Percentiles rank a stretch among this genome's conserved stretches.
Conservation (phyloP, 1,140 invertebrate species). For the Belonocnema kinseyi region DNA sequence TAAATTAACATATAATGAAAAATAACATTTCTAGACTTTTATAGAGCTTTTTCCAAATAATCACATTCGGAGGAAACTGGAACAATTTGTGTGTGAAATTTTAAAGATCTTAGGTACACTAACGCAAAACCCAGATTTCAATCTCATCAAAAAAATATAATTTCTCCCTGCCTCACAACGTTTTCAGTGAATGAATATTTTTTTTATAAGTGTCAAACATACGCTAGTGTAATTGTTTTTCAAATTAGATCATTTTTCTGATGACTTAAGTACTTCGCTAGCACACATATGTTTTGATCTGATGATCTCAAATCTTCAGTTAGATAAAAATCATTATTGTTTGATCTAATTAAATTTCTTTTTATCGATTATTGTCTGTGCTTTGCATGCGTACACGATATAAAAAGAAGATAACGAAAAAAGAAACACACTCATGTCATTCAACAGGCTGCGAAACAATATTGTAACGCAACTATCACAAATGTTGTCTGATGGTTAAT, state of each 20-base stretch:
- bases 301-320: slow-evolving; percentile 21
- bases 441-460: slow-evolving; percentile 53
- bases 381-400: slow-evolving; percentile 41
- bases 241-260: not conserved
- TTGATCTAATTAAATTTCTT: not conserved
- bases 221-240: not conserved
- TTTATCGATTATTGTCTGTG: slow-evolving; percentile 1
- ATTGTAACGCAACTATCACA: slow-evolving; percentile 70
- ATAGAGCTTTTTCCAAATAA: too few species aligned
- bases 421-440: slow-evolving; percentile 54
- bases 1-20: too few species aligned
- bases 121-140: too few species aligned
- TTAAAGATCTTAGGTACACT: too few species aligned
- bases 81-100: too few species aligned
- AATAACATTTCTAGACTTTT: too few species aligned
- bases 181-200: not conserved
- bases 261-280: slow-evolving; percentile 20
- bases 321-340: slow-evolving; percentile 31
- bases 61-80: too few species aligned
- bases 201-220: not conserved
- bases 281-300: not conserved
- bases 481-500: slow-evolving; percentile 48
- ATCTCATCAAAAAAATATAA: too few species aligned
- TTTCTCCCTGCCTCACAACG: too few species aligned
- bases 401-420: slow-evolving; percentile 41